Conservation (phyloP, 1,140 invertebrate genomes). For the Drosophila funebris region DNA sequence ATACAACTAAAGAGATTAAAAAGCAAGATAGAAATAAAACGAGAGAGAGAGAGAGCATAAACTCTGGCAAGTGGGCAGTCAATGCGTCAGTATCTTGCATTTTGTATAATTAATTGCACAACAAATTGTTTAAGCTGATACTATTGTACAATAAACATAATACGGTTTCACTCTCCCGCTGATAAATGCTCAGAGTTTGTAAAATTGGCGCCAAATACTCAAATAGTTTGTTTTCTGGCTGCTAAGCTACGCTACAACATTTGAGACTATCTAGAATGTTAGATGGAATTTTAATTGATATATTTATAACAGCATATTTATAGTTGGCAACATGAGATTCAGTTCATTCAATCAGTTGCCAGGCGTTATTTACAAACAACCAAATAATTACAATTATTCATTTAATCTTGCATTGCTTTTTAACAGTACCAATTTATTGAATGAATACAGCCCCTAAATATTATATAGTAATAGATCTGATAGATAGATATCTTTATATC, state of each 20-base stretch:
- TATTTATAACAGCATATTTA: slow-evolving; percentile 17
- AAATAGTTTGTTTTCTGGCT: background rate
- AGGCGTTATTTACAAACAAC: background rate
- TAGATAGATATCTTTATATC: too few species aligned
- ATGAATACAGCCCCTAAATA: too few species aligned
- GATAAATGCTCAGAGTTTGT: background rate
- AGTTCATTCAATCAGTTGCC: background rate
- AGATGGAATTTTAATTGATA: slow-evolving; percentile 6
- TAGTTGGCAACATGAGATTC: background rate
- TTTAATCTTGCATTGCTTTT: too few species aligned
- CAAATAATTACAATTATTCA: background rate
- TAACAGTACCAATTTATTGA: too few species aligned
- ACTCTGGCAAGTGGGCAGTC: slow-evolving; percentile 14
- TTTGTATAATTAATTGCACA: slow-evolving; percentile 39
- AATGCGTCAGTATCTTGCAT: slow-evolving; percentile 36
- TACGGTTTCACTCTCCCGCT: background rate
- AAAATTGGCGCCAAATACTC: slow-evolving; percentile 21
- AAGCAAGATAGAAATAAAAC: background rate
- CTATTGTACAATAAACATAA: slow-evolving; percentile 40
- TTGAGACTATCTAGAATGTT: background rate
- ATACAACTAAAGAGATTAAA: slow-evolving; percentile 19
- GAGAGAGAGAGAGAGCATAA: background rate
- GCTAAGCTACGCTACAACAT: slow-evolving; percentile 1
- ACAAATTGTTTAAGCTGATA: slow-evolving; percentile 25
- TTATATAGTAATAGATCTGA: too few species aligned